Evolutionary conservation across 2,113 vertebrate genomes (phyloP), one percentile per base, ranked within the genome.

Genomic region (Myxocyprinus asiaticus): DNA sequence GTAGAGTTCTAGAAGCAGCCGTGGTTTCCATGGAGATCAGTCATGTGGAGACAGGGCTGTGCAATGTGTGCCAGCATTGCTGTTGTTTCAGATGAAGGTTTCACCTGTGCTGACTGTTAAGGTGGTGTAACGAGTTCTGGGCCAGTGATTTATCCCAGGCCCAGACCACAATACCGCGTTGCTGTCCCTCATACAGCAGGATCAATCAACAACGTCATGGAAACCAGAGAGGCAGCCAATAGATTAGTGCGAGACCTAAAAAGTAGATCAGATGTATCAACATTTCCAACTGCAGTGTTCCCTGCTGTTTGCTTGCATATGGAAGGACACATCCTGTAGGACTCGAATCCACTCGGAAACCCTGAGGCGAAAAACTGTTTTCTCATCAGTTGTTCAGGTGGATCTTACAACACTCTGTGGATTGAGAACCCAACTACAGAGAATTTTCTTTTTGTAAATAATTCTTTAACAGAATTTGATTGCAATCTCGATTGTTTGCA

Each of bases 21-120:
- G 14, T 56, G 82, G 87, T 91, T 90, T 86, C 90, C 85, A 91
- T 88, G 81, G 89, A 81, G 68, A 90, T 71, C 9, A 10, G 15
- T 80, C 43, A 81, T n/a, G 76, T 72, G 6, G 82, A 82, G 63
- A 82, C 78, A 56, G 84, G 4, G 45, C 61, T 67, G 70, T 44
- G 70, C 78, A 76, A 70, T 75, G 65, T 76, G 78, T 78, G 77
- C 64, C 70, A 7, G 55, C 70, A 61, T 56, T 11, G 55, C 55
- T 72, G 55, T 59, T 9, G 17, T 63, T 61, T n/a, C 17, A 12
- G 6, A 53, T 14, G 50, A 42, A 71, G 58, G 48, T 22, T 65
- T 66, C 78, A 63, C 68, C 69, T 55, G 43, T 58, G 70, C 62
- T 48, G 9, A 62, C 44, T 62, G 45, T 62, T 22, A 48, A 58